Evolutionary conservation across 2,888 invertebrate genomes (phyloP), one percentile per base, ranked within the genome.

Genomic region (Drosophila imparisetae): DNA sequence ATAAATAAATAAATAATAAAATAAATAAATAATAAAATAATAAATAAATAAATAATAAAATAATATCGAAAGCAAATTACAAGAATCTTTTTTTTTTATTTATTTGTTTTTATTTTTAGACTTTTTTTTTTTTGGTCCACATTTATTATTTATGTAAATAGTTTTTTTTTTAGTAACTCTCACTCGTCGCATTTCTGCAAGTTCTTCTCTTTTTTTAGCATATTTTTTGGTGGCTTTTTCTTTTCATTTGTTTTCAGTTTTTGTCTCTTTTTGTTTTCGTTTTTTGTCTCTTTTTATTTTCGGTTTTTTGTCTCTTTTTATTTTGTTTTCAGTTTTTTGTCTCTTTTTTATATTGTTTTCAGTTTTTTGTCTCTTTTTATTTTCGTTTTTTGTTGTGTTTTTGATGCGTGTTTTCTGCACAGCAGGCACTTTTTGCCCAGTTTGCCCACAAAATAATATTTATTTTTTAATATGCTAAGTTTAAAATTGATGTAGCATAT

Each of bases 361-460:
- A n/a, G 15, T 21, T n/a, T 30, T 60, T 55, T 60, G 18, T 21
- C 58, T 49, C 29, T 21, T 21, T 5, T 40, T 40, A 40, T 5
- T 21, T 21, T 2, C n/a, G 4, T n/a, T 32, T 57, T 74, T 74
- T 42, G 40, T 49, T 13, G 32, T 32, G 32, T 38, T 60, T 45
- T 48, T 62, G 49, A 50, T 60, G 34, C 32, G 32, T 45, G 18
- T 54, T 42, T 69, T 70, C 45, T 71, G 80, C 83, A 73, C 79
- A 84, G 87, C 88, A 49, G 85, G 83, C 73, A 85, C 32, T 58
- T 84, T 73, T 64, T 62, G 40, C 30, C 30, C 30, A 10, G 30
- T 57, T 65, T 32, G 74, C 11, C 24, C 62, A 66, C 71, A 88
- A 86, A 85, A 68, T 4, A 84, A 82, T 77, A 80, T 67, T 2